Base-by-base conservation (phyloP, 2,113 vertebrate species). In the Serranochromis macrocephalus region DNA sequence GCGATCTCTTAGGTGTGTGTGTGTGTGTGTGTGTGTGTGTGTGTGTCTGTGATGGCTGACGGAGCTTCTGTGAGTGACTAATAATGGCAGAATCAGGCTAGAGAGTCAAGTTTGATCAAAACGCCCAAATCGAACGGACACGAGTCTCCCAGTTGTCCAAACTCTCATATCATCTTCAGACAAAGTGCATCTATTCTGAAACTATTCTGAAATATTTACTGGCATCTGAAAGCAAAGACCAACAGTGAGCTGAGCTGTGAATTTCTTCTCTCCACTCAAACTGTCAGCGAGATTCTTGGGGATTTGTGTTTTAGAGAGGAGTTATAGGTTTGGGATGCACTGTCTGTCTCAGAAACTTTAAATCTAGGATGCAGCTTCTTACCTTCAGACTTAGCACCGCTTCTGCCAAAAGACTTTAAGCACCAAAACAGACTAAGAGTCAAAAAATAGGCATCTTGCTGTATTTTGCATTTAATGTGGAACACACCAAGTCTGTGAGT, bases 61-160 rank as follows among this genome's bases (percentile, higher is more conserved):
- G 9, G 82, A 73, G 85, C 31, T 7, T 45, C 49, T 73, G 81
- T 75, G 91, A 90, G 89, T 92, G 93, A 95, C 86, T 86, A 82
- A 85, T 63, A 80, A 88, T 93, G 94, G 92, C 93, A 94, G 89
- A 95, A 89, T 94, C 82, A 40, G 92, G 93, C 81, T 91, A 88
- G 33, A 53, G 87, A 19, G 83, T 91, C 89, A 85, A 55, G 82
- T 91, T 91, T 88, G 85, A 94, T 95, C 91, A 85, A 31, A 90
- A 88, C 16, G 31, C 53, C 61, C 54, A 84, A 92, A 73, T 90
- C 68, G 49, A 86, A 84, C 6, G 7, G 91, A 92, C 91, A 40
- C 5, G n/a, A 81, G 86, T 78, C 89, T 80, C 90, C 89, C 79
- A 81, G 80, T 75, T 36, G 91, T 49, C 85, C 81, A 17, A 29